These are phyloP conservation scores for Himalopsyche anomala DNA, from an alignment of 2,888 invertebrate species.

Conservation along the genomic window DNA sequence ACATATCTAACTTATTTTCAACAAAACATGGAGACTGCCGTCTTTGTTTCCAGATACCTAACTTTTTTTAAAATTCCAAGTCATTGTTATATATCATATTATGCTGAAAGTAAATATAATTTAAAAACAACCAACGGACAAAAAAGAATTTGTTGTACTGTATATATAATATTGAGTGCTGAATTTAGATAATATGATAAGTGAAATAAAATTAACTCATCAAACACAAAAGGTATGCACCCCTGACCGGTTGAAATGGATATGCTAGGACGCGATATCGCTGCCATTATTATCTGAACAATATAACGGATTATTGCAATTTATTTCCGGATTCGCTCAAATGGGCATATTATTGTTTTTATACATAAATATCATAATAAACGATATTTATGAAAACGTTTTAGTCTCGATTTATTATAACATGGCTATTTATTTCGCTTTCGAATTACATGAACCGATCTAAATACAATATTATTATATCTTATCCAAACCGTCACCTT, in stretches of 20 bases:
- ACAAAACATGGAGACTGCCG: too few relatives aligned
- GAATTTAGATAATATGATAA: too few relatives aligned
- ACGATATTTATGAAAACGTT: conserved; percentile 1
- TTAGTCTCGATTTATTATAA: not conserved
- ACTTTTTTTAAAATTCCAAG: too few relatives aligned
- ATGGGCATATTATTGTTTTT: conserved; percentile 63
- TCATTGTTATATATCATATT: too few relatives aligned
- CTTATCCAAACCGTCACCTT: not conserved
- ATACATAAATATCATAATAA: conserved; percentile 46
- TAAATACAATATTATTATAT: not conserved
- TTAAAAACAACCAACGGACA: too few relatives aligned
- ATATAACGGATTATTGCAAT: conserved; percentile 66
- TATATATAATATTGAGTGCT: too few relatives aligned
- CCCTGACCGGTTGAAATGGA: conserved; percentile 49
- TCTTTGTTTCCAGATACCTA: too few relatives aligned
- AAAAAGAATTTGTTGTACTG: too few relatives aligned
- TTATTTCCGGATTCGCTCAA: conserved; percentile 63
- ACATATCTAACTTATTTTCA: too few relatives aligned
- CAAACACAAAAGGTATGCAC: not conserved
- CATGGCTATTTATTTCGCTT: not conserved
- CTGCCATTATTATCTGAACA: conserved; percentile 64
- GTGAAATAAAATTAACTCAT: not conserved
- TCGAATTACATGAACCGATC: not conserved
- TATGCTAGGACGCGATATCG: conserved; percentile 60
- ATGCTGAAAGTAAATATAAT: too few relatives aligned